Evolutionary conservation across 2,113 vertebrate species (phyloP), one percentile per base, ranked within the genome.

Genomic region (Pachypanchax playfairii): DNA sequence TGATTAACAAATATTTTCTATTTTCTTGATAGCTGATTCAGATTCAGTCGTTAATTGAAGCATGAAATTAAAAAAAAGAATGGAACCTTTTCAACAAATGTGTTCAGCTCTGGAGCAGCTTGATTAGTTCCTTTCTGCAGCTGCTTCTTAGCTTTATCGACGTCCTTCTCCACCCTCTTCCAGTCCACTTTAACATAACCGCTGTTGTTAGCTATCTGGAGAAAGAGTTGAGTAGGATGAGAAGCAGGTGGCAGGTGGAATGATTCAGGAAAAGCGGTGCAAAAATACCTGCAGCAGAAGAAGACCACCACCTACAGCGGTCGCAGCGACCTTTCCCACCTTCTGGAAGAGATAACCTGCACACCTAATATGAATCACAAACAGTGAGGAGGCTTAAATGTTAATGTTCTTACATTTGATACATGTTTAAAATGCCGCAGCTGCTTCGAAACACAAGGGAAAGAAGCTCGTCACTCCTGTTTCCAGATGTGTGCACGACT

Each of bases 111-210:
- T 2, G 96, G 95, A 20, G 90, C 94, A 76, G 96, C 95, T 74
- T 95, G 94, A 68, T 96, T 91, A 17, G 95, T 95, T 68, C 93
- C 92, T 66, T 96, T 97, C 87, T 96, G 97, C 57, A 99, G 87
- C 69, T 98, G 95, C 77, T 93, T 94, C 90, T 98, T 98, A 2
- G 97, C 97, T 90, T 97, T 98, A 89, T 97, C 96, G 66, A 99
- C 95, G 85, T 98, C 97, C 89, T 97, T 97, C 89, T 98, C 96
- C 74, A 99, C 96, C 89, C 95, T 94, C 85, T 97, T 98, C 97
- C 96, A 98, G 84, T 98, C 97, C 33, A 98, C 93, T 73, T 98
- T 94, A 76, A 99, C 94, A 52, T 98, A 99, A 38, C 97, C 97
- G 56, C 92, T 96, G 60, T 99, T 95, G 89, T 97, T 98, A 51